Evolutionary conservation across 2,797 vertebrate species (phyloP).

Genomic region (Alca torda): DNA sequence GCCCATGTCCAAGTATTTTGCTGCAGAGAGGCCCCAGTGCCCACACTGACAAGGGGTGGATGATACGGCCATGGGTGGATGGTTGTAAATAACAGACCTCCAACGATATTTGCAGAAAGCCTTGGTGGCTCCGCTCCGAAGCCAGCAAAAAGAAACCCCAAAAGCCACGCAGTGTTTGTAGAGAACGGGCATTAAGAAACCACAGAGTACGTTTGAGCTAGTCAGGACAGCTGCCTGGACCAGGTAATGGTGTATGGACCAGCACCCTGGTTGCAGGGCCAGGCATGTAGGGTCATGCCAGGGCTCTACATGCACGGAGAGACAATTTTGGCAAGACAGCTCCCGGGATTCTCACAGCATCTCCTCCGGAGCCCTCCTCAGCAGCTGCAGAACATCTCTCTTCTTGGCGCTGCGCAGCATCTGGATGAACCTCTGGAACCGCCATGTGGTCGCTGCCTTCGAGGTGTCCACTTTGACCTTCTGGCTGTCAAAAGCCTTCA

Average conservation of each 20-base stretch:
- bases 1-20: not conserved
- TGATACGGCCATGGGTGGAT: not conserved
- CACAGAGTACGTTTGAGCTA: not conserved
- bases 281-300: not conserved
- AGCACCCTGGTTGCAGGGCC: fast-evolving
- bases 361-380: not conserved
- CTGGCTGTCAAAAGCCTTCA: conserved; percentile 30
- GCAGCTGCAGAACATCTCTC: conserved; percentile 64
- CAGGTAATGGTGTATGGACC: not conserved
- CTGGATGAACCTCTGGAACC: conserved; percentile 59
- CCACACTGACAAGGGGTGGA: not conserved
- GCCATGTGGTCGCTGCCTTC: not conserved
- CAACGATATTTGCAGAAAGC: not conserved
- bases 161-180: not conserved
- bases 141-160: not conserved
- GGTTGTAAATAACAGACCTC: not conserved
- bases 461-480: not conserved
- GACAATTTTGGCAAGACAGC: not conserved
- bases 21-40: not conserved
- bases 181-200: not conserved
- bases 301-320: fast-evolving
- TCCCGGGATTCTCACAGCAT: conserved; percentile 48
- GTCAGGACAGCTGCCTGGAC: not conserved
- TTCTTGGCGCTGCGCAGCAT: conserved; percentile 57
- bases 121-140: not conserved